These are phyloP conservation scores for Cnemophilus loriae DNA, from an alignment of 2,113 vertebrate species.

Conservation along the genomic window DNA sequence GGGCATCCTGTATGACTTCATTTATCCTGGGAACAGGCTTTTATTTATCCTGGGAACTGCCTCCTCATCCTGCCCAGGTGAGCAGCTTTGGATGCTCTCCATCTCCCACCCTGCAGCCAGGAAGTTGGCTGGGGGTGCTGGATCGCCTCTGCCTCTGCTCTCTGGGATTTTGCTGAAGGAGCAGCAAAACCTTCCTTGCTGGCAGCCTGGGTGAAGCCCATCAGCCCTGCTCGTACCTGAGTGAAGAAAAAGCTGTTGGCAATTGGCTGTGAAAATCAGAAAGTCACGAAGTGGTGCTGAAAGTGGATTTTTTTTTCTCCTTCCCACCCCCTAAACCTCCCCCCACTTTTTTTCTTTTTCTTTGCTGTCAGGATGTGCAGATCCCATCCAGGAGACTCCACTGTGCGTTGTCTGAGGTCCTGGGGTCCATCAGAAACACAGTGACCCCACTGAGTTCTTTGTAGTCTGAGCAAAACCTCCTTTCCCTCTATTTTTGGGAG, in stretches of 20 bases:
- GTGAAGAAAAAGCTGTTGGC: background rate
- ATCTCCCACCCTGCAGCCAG: background rate
- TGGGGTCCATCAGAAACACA: background rate
- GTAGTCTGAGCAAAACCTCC: background rate
- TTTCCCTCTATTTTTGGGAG: background rate
- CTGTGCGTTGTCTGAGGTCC: background rate
- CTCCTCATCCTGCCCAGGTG: background rate
- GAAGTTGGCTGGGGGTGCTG: background rate
- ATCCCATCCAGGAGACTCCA: background rate
- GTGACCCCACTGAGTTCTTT: background rate
- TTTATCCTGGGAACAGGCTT: background rate
- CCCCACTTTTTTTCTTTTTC: too few species aligned
- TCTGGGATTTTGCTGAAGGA: background rate
- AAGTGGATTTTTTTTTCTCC: background rate
- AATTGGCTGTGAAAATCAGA: background rate
- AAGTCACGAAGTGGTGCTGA: background rate
- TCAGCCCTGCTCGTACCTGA: background rate
- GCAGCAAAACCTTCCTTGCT: background rate
- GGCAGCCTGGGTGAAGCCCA: background rate
- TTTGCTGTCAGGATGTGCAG: background rate
- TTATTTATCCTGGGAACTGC: background rate
- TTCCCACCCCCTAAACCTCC: too few species aligned
- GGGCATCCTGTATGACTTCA: background rate
- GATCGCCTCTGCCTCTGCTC: background rate
- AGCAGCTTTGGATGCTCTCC: background rate